Conservation (phyloP, 2,113 vertebrate species). For the Percopsis transmontana region DNA sequence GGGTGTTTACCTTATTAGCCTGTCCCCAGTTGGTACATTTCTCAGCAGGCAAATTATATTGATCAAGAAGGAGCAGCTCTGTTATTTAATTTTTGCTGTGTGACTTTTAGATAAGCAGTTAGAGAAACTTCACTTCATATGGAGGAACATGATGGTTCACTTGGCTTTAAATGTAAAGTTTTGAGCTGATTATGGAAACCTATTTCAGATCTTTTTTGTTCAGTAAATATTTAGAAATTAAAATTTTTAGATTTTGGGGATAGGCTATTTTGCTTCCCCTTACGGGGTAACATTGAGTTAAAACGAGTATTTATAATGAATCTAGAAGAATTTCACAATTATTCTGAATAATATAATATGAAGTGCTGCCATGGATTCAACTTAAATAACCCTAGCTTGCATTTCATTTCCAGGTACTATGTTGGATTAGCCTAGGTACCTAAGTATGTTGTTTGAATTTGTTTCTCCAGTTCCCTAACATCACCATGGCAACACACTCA, state of each 20-base stretch:
- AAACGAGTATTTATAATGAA: too few species aligned
- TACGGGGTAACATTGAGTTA: too few species aligned
- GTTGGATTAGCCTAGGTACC: background rate
- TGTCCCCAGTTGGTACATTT: background rate
- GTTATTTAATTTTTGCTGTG: background rate
- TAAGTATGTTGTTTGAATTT: conserved; percentile 22
- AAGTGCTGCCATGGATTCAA: too few species aligned
- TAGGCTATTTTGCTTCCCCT: too few species aligned
- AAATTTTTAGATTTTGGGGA: too few species aligned
- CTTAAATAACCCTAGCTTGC: too few species aligned
- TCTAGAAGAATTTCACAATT: too few species aligned
- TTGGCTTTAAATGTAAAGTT: background rate
- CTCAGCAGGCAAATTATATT: background rate
- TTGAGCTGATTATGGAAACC: background rate
- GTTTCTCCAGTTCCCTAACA: conserved; percentile 2
- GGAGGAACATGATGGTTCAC: background rate
- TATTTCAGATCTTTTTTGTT: background rate
- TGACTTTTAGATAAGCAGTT: background rate
- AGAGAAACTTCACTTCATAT: background rate
- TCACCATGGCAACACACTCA: conserved; percentile 19
- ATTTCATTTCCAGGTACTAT: conserved; percentile 1
- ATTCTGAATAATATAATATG: too few species aligned
- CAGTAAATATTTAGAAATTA: too few species aligned
- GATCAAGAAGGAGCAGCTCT: background rate
- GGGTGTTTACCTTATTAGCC: background rate